phyloP scores from a whole-genome alignment of 1,140 invertebrate genomes.

The Platyscapa corneri region DNA sequence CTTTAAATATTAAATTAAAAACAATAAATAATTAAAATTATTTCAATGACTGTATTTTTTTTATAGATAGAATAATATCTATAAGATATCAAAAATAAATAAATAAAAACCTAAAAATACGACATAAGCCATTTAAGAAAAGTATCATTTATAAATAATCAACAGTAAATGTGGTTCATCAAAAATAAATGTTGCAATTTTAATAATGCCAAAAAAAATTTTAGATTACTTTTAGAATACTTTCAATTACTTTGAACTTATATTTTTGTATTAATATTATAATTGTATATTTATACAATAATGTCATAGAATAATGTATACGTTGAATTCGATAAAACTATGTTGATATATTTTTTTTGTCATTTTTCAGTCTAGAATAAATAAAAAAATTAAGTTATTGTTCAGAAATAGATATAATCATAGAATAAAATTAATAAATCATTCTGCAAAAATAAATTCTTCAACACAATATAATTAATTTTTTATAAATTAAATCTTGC shows the following conservation, averaged over 20 bases:
- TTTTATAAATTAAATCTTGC: conserved; percentile 37
- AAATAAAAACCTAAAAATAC: too few species aligned
- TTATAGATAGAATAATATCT: too few species aligned
- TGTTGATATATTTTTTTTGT: not conserved
- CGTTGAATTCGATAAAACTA: not conserved
- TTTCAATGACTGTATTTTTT: too few species aligned
- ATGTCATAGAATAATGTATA: not conserved
- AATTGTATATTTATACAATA: not conserved
- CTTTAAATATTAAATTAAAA: too few species aligned
- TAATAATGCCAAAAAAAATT: not conserved
- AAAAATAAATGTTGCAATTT: not conserved
- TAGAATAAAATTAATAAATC: conserved; percentile 13
- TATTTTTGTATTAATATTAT: not conserved
- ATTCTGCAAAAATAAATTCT: conserved; percentile 7
- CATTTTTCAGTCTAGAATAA: not conserved
- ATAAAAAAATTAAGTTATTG: not conserved
- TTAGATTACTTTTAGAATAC: too few species aligned
- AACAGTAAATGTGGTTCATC: not conserved
- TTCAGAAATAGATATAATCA: not conserved
- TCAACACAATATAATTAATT: conserved; percentile 27
- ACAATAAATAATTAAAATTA: too few species aligned
- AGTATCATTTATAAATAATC: too few species aligned
- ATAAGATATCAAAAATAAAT: too few species aligned
- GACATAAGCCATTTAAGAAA: too few species aligned
- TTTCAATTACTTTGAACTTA: not conserved